Conservation (phyloP, 2,888 invertebrate species). For the Eristalis pertinax region DNA sequence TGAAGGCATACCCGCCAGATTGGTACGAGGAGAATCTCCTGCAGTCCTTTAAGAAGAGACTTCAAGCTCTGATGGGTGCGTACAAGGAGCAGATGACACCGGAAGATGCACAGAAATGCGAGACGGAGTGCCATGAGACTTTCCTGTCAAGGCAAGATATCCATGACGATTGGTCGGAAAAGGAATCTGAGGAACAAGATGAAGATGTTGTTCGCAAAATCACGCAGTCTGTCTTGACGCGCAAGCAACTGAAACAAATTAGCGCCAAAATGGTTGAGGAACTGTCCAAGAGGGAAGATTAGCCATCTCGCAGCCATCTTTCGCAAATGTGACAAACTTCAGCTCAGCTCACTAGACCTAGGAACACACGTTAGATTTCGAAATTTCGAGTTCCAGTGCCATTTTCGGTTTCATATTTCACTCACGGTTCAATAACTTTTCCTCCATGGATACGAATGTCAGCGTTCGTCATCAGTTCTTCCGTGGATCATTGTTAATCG, state of each 20-base stretch:
- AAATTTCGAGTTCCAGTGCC: conserved; percentile 36
- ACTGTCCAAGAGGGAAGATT: conserved; percentile 78
- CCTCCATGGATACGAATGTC: not conserved
- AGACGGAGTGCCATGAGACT: conserved; percentile 75
- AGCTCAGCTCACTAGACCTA: not conserved
- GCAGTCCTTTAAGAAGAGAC: conserved; percentile 75
- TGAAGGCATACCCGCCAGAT: conserved; percentile 77
- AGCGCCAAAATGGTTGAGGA: conserved; percentile 79
- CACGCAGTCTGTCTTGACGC: conserved; percentile 76
- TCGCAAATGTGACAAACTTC: not conserved
- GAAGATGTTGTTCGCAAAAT: conserved; percentile 42
- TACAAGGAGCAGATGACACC: conserved; percentile 72
- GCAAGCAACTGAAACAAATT: conserved; percentile 78
- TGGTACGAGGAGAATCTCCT: conserved; percentile 77
- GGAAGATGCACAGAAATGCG: conserved; percentile 40
- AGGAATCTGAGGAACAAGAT: conserved; percentile 37
- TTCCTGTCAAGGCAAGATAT: conserved; percentile 73
- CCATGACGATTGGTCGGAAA: conserved; percentile 66
- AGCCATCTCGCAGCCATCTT: conserved; percentile 6
- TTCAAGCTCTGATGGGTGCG: conserved; percentile 75
- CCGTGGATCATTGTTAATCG: not conserved
- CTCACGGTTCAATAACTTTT: conserved; percentile 8
- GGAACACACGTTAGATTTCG: conserved; percentile 5
- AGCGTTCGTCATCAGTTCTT: not conserved
- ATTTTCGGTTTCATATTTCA: not conserved